Base-by-base conservation (phyloP, 30 jellyfish, hydroid and myxozoan species). In the Aurelia coerulea region DNA sequence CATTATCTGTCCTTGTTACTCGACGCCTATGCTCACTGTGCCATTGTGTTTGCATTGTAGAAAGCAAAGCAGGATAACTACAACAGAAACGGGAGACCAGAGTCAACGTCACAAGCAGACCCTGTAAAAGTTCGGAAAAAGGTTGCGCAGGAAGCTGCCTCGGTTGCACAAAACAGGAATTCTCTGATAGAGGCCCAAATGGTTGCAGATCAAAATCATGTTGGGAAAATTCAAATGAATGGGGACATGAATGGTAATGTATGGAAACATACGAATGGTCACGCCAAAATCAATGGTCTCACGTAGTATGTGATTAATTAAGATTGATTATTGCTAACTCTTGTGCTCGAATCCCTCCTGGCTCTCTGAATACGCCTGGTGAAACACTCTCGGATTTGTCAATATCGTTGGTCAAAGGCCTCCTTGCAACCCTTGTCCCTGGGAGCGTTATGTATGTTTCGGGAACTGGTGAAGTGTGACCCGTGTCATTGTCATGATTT, bases 71-170 rank as follows among this genome's bases (percentile, higher is more conserved):
- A 35, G 53, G 96, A 88, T 68, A 78, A 87, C 86, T 79, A 46
- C 52, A 49, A 53, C 11, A 52, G 81, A 54, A 78, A 54, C 49
- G n/a, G 49, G 62, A 58, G 54, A 14, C 29, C 51, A 19, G 39
- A 18, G 3, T 62, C 83, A 9, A 32, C 46, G 29, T 35, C 46
- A 46, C 68, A 49, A 65, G 53, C 77, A 19, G 73, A 65, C 49
- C 11, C 39, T 41, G 18, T 79, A 5, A 63, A 58, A 31, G 23
- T 52, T 33, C 89, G 80, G 65, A 88, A 88, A 46, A 71, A 75
- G 19, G 91, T 88, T 18, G 96, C 96, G 13, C 79, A 73, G 13
- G 96, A 88, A 58, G 96, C 91, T 14, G 96, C 96, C 81, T 73
- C 93, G 56, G 83, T 84, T 74, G 93, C 88, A 34, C 87, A 70